Evolutionary conservation across 2,113 vertebrate species (phyloP), one percentile per base, ranked within the genome.

Genomic region (Dicerorhinus sumatrensis): DNA sequence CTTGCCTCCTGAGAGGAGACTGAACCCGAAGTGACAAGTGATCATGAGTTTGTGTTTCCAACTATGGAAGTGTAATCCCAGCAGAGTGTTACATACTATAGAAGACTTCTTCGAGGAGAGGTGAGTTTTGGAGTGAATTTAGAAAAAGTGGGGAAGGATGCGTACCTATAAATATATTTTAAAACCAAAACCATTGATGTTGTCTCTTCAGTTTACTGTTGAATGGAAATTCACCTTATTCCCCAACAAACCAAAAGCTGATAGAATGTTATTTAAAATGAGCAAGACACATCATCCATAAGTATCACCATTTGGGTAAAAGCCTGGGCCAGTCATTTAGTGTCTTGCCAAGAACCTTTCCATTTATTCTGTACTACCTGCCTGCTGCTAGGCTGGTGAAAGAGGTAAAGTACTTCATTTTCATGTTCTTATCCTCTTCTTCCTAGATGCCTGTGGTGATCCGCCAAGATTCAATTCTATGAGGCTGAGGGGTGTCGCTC

Each of bases 361-460:
- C 2, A 77, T 63, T 56, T 77, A 60, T 94, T 67, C 75, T 81
- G 18, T n/a, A 11, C 23, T 65, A 2, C 12, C 5, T 60, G 6
- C 42, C 17, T 67, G 33, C 17, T 51, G 11, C 29, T 70, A 77
- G 42, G 54, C 51, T 77, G 62, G 12, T 58, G 12, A 92, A 72
- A 72, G 25, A 48, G 33, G 14, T 11, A 62, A 63, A 69, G 33
- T 36, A 23, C 23, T 79, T 83, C 42, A 48, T 60, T 63, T 67
- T 86, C 39, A 3, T 36, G 20, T 65, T 89, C 51, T 94, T 33
- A 11, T 73, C 81, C 29, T 67, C 16, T 93, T 93, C 0, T 69
- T 3, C 1, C 23, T 81, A 98, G 98, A 94, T 94, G 92, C 95
- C 54, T 98, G 98, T 96, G 90, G 1, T 62, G 29, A 6, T 0